A percentile compares a stretch with the other conserved stretches of the same genome.
phyloP scores from a whole-genome alignment of 2,113 vertebrate species.

The Solea solea region DNA sequence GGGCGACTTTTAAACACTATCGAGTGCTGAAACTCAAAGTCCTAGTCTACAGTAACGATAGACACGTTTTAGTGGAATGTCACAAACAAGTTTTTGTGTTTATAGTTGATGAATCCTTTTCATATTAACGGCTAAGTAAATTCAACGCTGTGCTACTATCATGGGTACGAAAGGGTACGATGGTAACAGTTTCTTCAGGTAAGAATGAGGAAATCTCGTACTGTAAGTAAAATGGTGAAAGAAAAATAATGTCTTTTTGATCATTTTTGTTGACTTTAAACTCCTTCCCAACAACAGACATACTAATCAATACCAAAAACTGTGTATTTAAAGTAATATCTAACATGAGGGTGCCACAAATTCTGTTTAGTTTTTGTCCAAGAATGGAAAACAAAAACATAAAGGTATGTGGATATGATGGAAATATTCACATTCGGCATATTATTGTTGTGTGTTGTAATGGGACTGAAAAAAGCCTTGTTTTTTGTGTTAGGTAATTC shows the following conservation, averaged over 20 bases:
- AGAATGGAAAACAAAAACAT: neutral
- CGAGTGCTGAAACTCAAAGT: neutral
- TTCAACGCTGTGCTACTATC: too few relatives aligned
- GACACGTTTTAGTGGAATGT: too few relatives aligned
- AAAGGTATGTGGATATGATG: neutral
- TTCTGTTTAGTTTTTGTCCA: neutral
- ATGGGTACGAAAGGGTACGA: constrained; percentile 43
- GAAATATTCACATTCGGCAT: neutral
- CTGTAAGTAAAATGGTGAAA: neutral
- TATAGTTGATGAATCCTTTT: too few relatives aligned
- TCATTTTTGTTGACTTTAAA: neutral
- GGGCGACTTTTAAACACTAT: neutral
- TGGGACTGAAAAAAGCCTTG: neutral
- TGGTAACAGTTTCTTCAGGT: constrained; percentile 51
- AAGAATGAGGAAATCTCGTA: constrained; percentile 17
- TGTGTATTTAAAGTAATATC: neutral
- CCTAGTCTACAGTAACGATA: too few relatives aligned
- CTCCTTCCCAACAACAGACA: neutral
- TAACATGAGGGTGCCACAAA: too few relatives aligned
- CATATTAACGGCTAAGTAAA: too few relatives aligned
- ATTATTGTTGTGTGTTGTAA: neutral
- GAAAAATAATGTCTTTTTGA: neutral
- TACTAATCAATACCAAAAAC: neutral
- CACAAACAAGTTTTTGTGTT: neutral
- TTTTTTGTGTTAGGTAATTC: neutral